Conservation (phyloP, 2,888 invertebrate genomes). For the Chloroclysta siterata region DNA sequence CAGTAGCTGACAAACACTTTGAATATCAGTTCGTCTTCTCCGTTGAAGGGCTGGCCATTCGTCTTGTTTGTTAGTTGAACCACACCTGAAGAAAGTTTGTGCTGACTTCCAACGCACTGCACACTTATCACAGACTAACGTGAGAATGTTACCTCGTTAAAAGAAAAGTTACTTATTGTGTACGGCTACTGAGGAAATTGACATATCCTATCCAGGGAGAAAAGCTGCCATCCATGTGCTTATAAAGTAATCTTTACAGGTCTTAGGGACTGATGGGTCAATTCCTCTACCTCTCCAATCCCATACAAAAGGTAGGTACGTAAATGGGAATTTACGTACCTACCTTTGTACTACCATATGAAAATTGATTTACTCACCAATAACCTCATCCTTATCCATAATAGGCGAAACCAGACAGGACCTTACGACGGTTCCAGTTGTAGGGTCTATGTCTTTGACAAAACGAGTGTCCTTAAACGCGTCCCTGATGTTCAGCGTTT, state of each 20-base stretch:
- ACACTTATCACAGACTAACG: too few relatives aligned
- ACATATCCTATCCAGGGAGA: too few relatives aligned
- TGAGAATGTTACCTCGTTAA: too few relatives aligned
- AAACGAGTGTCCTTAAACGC: constrained; percentile 84
- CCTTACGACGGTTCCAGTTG: constrained; percentile 83
- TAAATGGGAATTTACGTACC: too few relatives aligned
- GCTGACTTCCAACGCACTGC: background rate
- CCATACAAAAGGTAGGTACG: too few relatives aligned
- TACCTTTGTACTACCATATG: too few relatives aligned
- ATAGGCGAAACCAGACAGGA: constrained; percentile 84
- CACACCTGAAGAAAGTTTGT: constrained; percentile 67
- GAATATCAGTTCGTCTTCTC: constrained; percentile 83
- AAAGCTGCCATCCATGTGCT: too few relatives aligned
- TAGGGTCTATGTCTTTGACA: constrained; percentile 80
- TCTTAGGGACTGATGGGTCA: too few relatives aligned
- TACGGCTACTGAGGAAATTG: too few relatives aligned
- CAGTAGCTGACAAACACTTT: constrained; percentile 84
- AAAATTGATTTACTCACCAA: too few relatives aligned
- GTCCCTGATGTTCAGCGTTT: constrained; percentile 80
- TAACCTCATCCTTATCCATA: constrained; percentile 73
- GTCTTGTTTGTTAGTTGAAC: constrained; percentile 85
- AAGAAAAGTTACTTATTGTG: too few relatives aligned
- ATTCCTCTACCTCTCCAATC: constrained; percentile 64
- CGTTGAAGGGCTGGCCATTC: constrained; percentile 71
- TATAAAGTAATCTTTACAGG: too few relatives aligned